Conservation (phyloP, 2,113 vertebrate genomes). For the Cheirogaleus medius region DNA sequence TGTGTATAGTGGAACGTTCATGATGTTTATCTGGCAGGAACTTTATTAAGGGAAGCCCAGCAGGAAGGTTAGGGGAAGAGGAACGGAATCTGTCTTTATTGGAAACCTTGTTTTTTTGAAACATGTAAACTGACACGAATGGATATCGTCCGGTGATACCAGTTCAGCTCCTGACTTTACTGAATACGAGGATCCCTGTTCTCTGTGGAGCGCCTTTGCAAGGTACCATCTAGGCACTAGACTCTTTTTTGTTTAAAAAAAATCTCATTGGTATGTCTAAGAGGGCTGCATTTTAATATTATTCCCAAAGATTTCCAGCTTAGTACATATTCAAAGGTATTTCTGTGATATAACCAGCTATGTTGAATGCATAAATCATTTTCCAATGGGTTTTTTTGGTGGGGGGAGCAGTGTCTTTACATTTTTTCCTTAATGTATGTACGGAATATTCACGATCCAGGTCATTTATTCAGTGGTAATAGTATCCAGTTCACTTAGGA, state of each 20-base stretch:
- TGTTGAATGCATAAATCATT: neutral
- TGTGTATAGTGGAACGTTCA: neutral
- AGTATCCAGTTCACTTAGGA: neutral
- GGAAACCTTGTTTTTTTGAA: conserved; percentile 16
- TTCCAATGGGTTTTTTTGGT: neutral
- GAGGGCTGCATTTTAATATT: neutral
- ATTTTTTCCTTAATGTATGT: conserved; percentile 4
- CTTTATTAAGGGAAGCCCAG: conserved; percentile 51
- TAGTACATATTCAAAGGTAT: neutral
- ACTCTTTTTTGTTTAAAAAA: neutral
- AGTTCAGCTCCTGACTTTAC: neutral
- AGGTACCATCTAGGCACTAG: neutral
- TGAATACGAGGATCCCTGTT: neutral
- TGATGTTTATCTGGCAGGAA: conserved; percentile 50
- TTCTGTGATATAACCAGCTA: neutral
- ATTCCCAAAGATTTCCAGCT: neutral
- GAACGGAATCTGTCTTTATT: neutral
- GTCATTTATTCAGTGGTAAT: neutral
- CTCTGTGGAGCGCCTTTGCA: neutral
- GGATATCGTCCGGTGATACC: neutral
- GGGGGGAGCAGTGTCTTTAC: neutral
- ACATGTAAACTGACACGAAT: neutral
- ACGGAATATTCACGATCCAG: neutral
- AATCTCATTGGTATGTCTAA: neutral
- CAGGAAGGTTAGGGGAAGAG: neutral